Evolutionary conservation across 2,888 invertebrate genomes (phyloP).

Genomic region (Spatulosminthurus flaviceps): DNA sequence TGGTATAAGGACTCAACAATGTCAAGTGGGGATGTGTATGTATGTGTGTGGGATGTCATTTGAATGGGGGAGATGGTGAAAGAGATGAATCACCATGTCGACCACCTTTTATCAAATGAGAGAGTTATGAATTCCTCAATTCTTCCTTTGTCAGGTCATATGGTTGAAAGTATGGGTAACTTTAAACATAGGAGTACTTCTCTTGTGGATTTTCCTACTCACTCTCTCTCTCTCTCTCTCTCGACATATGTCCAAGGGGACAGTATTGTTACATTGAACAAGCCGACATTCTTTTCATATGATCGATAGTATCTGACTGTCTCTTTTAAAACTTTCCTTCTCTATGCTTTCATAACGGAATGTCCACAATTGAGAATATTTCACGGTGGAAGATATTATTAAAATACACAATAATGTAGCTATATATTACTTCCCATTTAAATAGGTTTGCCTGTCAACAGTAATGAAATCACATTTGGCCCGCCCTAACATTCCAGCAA

Average conservation of each 20-base stretch:
- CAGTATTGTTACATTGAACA: neutral
- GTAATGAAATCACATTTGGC: too few relatives aligned
- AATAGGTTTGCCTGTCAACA: neutral
- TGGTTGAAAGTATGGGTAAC: too few relatives aligned
- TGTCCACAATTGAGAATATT: neutral
- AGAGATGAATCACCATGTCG: slow-evolving; percentile 21
- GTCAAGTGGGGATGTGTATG: neutral
- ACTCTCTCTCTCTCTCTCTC: neutral
- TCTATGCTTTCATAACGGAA: neutral
- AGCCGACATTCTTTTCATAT: neutral
- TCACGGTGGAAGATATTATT: neutral
- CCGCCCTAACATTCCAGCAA: too few relatives aligned
- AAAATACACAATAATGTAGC: neutral
- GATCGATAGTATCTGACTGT: slow-evolving; percentile 14
- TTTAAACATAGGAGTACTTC: neutral
- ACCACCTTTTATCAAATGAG: slow-evolving; percentile 25
- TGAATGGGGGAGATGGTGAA: slow-evolving; percentile 18
- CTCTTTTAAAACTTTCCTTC: neutral
- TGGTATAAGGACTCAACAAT: neutral
- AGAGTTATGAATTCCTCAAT: slow-evolving; percentile 14
- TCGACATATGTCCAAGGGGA: neutral
- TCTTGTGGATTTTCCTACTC: slow-evolving; percentile 8
- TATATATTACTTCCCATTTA: slow-evolving; percentile 6
- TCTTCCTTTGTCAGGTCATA: neutral
- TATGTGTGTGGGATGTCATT: neutral